A percentile compares a stretch with the other conserved stretches of the same genome.
Conservation (phyloP, 2,888 invertebrate genomes). For the Trissonchulus latispiculum region DNA sequence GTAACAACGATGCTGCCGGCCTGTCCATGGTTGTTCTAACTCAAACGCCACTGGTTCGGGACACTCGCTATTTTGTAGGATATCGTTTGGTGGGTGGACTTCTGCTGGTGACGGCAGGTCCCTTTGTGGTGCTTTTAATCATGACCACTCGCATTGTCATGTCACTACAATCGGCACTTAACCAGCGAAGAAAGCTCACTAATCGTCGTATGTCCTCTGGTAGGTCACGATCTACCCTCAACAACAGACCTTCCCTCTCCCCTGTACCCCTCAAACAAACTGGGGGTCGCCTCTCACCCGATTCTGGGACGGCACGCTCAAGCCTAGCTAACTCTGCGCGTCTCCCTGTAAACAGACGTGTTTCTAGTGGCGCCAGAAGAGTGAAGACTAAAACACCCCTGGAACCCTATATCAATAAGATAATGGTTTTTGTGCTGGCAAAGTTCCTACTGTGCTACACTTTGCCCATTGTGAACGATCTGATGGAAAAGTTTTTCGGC, state of each 20-base stretch:
- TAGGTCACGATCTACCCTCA: too few relatives aligned
- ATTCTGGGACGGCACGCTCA: neutral
- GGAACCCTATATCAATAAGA: neutral
- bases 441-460: neutral
- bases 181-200: neutral
- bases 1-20: neutral
- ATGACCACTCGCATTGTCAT: neutral
- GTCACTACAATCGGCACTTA: neutral
- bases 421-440: neutral
- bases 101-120: neutral
- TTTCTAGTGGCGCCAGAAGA: too few relatives aligned
- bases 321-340: neutral
- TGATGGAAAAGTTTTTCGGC: neutral
- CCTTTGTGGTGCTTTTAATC: neutral
- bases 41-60: neutral
- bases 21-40: neutral
- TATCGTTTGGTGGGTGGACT: neutral
- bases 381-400: too few relatives aligned
- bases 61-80: neutral
- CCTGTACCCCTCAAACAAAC: too few relatives aligned
- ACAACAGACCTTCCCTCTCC: too few relatives aligned
- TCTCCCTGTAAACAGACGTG: neutral
- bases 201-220: neutral
- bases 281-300: neutral
- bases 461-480: neutral